Base-by-base conservation (phyloP, 2,113 vertebrate species). In the Gila orcuttii region DNA sequence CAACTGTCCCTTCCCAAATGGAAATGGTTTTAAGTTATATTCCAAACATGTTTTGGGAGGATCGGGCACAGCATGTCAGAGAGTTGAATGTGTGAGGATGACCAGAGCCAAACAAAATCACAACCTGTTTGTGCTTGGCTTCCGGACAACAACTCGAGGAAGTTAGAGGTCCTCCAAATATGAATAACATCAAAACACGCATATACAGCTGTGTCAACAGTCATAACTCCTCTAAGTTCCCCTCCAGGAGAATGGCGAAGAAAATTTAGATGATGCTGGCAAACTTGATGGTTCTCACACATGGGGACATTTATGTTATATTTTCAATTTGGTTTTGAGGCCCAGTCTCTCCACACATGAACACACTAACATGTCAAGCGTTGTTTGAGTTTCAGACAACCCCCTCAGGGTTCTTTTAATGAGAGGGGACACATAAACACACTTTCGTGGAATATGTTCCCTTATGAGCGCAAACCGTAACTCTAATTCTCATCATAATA, bases 161-260 rank as follows among this genome's bases (percentile, higher is more conserved):
- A 86, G 79, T 68, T 84, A 75, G 62, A 88, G 89, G 88, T 91
- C 85, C 21, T 42, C 80, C 80, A 85, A 71, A 57, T 92, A 92
- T 93, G 86, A 91, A 91, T 91, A 93, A 91, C 85, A 88, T 89
- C 83, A 90, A 82, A 91, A 92, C 82, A 69, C 42, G 87, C 33
- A 84, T 76, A n/a, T 59, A 50, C 92, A 94, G 92, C 94, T 95
- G 93, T 92, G 90, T 93, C 91, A 95, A 94, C 91, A 94, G 77
- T 66, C 75, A 85, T 52, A 62, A 60, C 88, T 45, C 86, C 9
- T 66, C 77, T 36, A 15, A 62, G 82, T 89, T 85, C 89, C 82
- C 75, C 80, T 85, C 66, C 82, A 36, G 57, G 59, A 81, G 86
- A 13, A 33, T 87, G 85, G 88, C 10, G 3, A 31, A 21, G 9